phyloP scores from a whole-genome alignment of 2,797 vertebrate species.

The Syngnathus rostellatus region DNA sequence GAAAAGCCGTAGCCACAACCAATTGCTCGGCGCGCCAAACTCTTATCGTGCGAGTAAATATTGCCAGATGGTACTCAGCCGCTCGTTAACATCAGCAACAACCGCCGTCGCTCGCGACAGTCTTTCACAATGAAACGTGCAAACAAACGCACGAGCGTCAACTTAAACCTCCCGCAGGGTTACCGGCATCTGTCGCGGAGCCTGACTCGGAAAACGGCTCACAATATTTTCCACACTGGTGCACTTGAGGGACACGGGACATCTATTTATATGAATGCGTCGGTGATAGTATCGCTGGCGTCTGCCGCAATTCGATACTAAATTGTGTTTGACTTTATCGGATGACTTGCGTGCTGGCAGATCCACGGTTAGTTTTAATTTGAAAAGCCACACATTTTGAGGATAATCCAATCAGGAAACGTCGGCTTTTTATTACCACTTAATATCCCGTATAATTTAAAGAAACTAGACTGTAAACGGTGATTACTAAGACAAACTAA shows the following conservation, averaged over 20 bases:
- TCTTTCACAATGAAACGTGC: conserved; percentile 9
- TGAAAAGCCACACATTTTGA: background rate
- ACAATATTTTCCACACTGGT: background rate
- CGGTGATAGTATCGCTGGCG: background rate
- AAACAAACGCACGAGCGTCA: background rate
- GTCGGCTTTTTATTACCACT: background rate
- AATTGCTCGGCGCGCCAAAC: background rate
- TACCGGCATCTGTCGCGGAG: background rate
- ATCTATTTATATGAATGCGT: background rate
- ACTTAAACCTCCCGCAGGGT: background rate
- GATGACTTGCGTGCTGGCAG: background rate
- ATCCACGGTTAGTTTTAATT: background rate
- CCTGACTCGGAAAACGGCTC: background rate
- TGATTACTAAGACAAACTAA: conserved; percentile 1
- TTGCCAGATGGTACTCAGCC: background rate
- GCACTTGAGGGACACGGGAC: background rate
- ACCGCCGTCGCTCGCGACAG: background rate
- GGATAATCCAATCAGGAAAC: conserved; percentile 2
- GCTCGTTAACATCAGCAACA: conserved; percentile 27
- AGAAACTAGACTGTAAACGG: background rate
- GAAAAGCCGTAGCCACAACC: background rate
- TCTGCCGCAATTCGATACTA: background rate
- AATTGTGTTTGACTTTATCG: background rate
- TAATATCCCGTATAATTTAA: background rate
- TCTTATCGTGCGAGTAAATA: conserved; percentile 2